phyloP scores from a whole-genome alignment of 2,797 vertebrate species.

The Siniperca scherzeri region DNA sequence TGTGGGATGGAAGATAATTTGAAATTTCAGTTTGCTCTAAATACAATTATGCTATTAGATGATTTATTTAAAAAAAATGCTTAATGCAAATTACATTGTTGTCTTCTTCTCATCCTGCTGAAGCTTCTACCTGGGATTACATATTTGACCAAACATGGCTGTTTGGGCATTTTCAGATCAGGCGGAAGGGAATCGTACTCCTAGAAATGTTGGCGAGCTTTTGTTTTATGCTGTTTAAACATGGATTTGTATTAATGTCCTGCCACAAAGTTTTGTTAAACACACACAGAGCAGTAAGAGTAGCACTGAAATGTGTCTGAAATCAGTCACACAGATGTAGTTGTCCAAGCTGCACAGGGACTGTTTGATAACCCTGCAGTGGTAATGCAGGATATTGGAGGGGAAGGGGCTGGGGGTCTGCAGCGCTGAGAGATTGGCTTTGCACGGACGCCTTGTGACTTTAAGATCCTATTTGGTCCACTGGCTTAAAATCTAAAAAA shows the following conservation, averaged over 20 bases:
- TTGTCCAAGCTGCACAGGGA: constrained; percentile 53
- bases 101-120: not conserved
- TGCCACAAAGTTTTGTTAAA: constrained; percentile 25
- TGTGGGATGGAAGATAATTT: not conserved
- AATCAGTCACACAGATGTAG: constrained; percentile 45
- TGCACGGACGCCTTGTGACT: constrained; percentile 75
- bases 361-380: constrained; percentile 73
- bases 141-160: accelerated
- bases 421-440: constrained; percentile 71
- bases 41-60: not conserved
- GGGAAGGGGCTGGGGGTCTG: constrained; percentile 42
- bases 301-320: constrained; percentile 33
- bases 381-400: constrained; percentile 50
- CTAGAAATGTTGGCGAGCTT: constrained; percentile 7
- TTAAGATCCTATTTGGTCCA: constrained; percentile 80
- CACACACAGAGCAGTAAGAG: not conserved
- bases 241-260: constrained; percentile 21
- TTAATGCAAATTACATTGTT: not conserved
- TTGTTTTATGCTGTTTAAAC: constrained; percentile 11
- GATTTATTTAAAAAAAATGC: not conserved
- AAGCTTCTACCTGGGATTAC: accelerated
- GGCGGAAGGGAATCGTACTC: accelerated
- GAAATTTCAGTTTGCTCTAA: not conserved
- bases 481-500: constrained; percentile 78
- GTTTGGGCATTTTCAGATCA: accelerated